A percentile compares a stretch with the other conserved stretches of the same genome.
Conservation (phyloP, 1,140 invertebrate species). For the Drosophila littoralis region DNA sequence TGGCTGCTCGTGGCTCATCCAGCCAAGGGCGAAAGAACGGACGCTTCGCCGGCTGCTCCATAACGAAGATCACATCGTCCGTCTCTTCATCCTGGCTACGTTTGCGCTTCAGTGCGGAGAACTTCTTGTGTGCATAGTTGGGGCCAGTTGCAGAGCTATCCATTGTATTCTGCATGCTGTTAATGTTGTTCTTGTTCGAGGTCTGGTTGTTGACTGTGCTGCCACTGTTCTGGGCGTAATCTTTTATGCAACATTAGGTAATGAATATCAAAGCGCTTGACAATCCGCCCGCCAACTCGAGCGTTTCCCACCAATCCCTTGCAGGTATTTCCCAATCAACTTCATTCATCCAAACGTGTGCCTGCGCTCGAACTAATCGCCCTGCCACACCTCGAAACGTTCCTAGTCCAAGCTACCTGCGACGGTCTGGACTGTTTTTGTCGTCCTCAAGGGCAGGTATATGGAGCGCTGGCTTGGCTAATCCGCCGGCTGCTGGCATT, state of each 20-base stretch:
- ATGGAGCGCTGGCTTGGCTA: slow-evolving; percentile 23
- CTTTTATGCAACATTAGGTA: slow-evolving; percentile 79
- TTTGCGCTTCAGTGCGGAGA: slow-evolving; percentile 60
- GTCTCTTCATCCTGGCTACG: slow-evolving; percentile 49
- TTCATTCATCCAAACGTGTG: slow-evolving; percentile 66
- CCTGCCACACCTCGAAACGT: not conserved
- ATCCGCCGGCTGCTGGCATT: slow-evolving; percentile 67
- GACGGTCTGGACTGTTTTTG: not conserved
- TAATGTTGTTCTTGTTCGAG: slow-evolving; percentile 40
- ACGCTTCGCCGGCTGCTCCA: slow-evolving; percentile 56
- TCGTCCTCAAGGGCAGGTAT: slow-evolving; percentile 25
- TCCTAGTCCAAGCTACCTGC: slow-evolving; percentile 11
- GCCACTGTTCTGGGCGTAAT: slow-evolving; percentile 44
- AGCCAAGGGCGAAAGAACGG: slow-evolving; percentile 65
- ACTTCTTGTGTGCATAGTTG: slow-evolving; percentile 66
- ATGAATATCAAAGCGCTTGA: slow-evolving; percentile 24
- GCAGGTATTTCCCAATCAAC: slow-evolving; percentile 68
- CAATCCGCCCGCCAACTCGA: slow-evolving; percentile 7
- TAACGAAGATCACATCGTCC: slow-evolving; percentile 67
- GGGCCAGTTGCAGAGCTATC: slow-evolving; percentile 19
- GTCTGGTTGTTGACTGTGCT: slow-evolving; percentile 65
- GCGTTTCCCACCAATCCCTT: slow-evolving; percentile 54
- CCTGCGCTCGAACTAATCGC: slow-evolving; percentile 59
- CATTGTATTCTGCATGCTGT: slow-evolving; percentile 33
- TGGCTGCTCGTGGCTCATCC: slow-evolving; percentile 21